Percentiles rank a stretch among this genome's conserved stretches.
These are phyloP conservation scores for Clitarchus hookeri DNA, from an alignment of 2,888 invertebrate species.

Conservation along the genomic window DNA sequence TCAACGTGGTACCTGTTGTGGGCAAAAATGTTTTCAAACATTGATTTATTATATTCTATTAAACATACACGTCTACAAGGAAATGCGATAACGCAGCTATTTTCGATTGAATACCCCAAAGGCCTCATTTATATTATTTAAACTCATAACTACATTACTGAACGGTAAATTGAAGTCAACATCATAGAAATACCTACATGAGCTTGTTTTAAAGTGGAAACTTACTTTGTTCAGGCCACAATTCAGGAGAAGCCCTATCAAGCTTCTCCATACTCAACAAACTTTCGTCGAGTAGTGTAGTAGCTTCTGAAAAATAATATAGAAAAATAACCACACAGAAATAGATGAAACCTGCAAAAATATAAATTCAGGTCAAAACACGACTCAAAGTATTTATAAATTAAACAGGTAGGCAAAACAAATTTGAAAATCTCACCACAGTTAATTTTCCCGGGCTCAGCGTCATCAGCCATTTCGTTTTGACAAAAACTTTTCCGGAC, in stretches of 20 bases:
- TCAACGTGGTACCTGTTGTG: too few species aligned
- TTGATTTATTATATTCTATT: too few species aligned
- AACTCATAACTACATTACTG: too few species aligned
- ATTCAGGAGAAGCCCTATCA: constrained; percentile 91
- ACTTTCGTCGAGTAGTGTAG: constrained; percentile 64
- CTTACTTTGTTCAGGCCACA: constrained; percentile 94
- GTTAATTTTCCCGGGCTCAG: constrained; percentile 20
- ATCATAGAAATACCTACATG: too few species aligned
- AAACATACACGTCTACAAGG: too few species aligned
- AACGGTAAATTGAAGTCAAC: too few species aligned
- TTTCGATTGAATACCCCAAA: too few species aligned
- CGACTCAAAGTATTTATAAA: not conserved
- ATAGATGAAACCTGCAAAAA: not conserved
- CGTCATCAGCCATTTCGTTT: constrained; percentile 6
- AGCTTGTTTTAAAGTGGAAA: not conserved
- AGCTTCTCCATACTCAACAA: constrained; percentile 88
- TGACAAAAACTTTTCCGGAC: not conserved
- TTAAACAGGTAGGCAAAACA: not conserved
- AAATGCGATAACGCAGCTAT: too few species aligned
- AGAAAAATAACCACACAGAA: not conserved
- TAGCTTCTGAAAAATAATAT: not conserved
- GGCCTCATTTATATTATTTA: too few species aligned
- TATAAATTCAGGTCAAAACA: not conserved
- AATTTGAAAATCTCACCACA: constrained; percentile 17
- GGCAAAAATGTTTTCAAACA: too few species aligned